Evolutionary conservation across 2,113 vertebrate genomes (phyloP).

Genomic region (Pluvialis apricaria): DNA sequence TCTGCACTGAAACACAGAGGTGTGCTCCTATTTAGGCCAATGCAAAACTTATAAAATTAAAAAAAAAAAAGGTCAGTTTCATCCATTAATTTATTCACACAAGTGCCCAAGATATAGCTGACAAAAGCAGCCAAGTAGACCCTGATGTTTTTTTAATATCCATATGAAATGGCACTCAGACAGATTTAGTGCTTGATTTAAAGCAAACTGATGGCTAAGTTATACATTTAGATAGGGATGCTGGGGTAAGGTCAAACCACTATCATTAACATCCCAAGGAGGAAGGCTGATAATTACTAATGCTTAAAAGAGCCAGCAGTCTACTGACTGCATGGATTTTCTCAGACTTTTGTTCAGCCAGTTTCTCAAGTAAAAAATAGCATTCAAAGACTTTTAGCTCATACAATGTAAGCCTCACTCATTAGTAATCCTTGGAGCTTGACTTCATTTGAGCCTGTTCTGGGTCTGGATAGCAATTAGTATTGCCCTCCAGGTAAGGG

Average conservation of each 20-base stretch:
- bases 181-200: constrained; percentile 52
- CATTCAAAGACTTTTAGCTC: constrained; percentile 59
- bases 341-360: constrained; percentile 54
- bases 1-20: neutral
- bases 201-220: constrained; percentile 50
- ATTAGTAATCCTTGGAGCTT: constrained; percentile 65
- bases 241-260: constrained; percentile 58
- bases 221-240: constrained; percentile 53
- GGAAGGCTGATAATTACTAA: constrained; percentile 53
- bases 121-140: constrained; percentile 20
- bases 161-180: constrained; percentile 6
- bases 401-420: constrained; percentile 33
- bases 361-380: constrained; percentile 55
- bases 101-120: constrained; percentile 2
- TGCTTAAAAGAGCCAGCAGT: constrained; percentile 51
- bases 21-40: neutral
- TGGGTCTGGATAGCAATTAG: constrained; percentile 48
- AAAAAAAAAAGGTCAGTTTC: neutral
- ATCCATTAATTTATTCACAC: constrained; percentile 27
- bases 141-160: constrained; percentile 59
- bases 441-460: constrained; percentile 58
- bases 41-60: neutral
- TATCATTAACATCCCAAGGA: constrained; percentile 63
- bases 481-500: constrained; percentile 58
- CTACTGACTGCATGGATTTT: constrained; percentile 45